phyloP scores from a whole-genome alignment of 2,888 invertebrate genomes.

The Esperia sulphurella region DNA sequence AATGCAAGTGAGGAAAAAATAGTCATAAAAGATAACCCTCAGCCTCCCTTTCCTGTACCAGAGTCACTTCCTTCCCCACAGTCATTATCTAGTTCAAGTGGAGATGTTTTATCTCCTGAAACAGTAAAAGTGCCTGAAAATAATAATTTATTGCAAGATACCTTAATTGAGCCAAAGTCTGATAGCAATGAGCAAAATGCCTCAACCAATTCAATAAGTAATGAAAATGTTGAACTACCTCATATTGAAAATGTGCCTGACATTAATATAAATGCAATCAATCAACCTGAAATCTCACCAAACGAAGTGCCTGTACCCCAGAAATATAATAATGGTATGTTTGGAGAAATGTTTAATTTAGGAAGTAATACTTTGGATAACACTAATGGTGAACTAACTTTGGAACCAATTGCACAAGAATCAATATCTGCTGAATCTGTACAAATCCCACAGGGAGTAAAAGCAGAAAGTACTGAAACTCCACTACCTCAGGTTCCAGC shows the following conservation, averaged over 20 bases:
- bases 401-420: slow-evolving; percentile 1
- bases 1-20: not conserved
- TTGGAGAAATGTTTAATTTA: slow-evolving; percentile 11
- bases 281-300: slow-evolving; percentile 6
- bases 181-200: slow-evolving; percentile 37
- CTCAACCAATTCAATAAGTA: slow-evolving; percentile 25
- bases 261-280: slow-evolving; percentile 19
- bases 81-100: slow-evolving; percentile 21
- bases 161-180: slow-evolving; percentile 24
- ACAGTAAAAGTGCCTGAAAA: slow-evolving; percentile 33
- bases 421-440: not conserved
- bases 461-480: not conserved
- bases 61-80: slow-evolving; percentile 19
- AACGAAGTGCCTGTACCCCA: slow-evolving; percentile 11
- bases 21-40: not conserved
- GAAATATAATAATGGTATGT: slow-evolving; percentile 14
- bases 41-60: not conserved
- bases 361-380: slow-evolving; percentile 6
- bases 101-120: slow-evolving; percentile 17
- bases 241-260: slow-evolving; percentile 25
- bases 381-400: slow-evolving; percentile 1
- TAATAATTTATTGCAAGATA: slow-evolving; percentile 28
- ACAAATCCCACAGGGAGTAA: not conserved
- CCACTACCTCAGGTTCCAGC: not conserved
- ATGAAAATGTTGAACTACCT: slow-evolving; percentile 21